Evolutionary conservation across 2,797 vertebrate genomes (phyloP), one percentile per base, ranked within the genome.

Genomic region (Sebastes aleutianus): DNA sequence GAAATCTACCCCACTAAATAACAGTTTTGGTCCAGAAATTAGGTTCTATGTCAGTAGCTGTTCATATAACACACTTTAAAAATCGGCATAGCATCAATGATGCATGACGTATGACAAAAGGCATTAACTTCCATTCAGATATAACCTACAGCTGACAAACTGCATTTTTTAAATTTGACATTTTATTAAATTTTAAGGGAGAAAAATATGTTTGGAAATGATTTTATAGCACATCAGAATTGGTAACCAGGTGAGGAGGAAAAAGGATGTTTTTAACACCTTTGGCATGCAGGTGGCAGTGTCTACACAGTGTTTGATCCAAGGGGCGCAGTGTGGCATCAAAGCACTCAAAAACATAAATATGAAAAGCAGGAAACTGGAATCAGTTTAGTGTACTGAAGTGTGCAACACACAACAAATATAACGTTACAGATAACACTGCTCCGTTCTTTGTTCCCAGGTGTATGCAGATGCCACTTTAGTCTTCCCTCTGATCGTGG

Each of bases 401-500:
- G 32, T 34, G 36, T 76, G 12, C 39, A 65, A 57, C 26, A n/a
- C 43, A 4, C 11, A 22, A 29, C 24, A 22, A 36, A 32, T 1
- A n/a, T 10, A 27, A 64, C 2, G 31, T 14, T 16, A 0, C 43
- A 54, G 14, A 58, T 16, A 59, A 47, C 8, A 8, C 10, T 29
- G 39, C 43, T 87, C 10, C 73, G 3, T 63, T 84, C 34, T 85
- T 20, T 82, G 54, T 84, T 61, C 24, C 7, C 88, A 98, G 98
- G 96, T 99, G 18, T 98, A 97, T 0, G 96, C 97, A 0, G 98
- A 99, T 0, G 98, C 97, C n/a, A 93, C 97, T 5, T 86, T 99
- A 61, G 94, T 99, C 12, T 99, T 99, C 83, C 98, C 98, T 9
- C 94, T 99, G 76, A 93, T 99, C 0, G 97, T 99, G 78, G 97